phyloP scores from a whole-genome alignment of 1,140 invertebrate species.

The Heliothis subflexa region DNA sequence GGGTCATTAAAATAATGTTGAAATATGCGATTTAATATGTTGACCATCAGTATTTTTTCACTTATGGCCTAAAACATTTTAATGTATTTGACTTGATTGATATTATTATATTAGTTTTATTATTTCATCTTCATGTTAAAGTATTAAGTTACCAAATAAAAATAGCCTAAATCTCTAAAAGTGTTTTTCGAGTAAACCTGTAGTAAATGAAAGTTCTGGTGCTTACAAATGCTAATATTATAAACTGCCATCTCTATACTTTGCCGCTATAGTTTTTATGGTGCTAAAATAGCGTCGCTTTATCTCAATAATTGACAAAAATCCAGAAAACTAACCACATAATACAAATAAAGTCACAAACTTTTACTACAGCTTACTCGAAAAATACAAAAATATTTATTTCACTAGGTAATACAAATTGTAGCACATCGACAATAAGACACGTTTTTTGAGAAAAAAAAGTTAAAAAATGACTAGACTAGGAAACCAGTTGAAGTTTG shows the following conservation, averaged over 20 bases:
- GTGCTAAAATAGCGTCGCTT: slow-evolving; percentile 37
- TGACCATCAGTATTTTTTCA: slow-evolving; percentile 35
- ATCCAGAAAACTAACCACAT: neutral
- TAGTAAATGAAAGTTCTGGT: neutral
- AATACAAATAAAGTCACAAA: neutral
- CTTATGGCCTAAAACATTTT: slow-evolving; percentile 49
- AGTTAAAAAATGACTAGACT: slow-evolving; percentile 20
- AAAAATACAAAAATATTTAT: slow-evolving; percentile 24
- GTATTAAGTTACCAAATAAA: slow-evolving; percentile 55
- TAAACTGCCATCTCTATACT: slow-evolving; percentile 3
- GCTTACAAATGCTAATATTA: neutral
- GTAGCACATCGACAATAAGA: slow-evolving; percentile 53
- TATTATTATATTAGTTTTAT: slow-evolving; percentile 36
- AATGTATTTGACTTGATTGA: slow-evolving; percentile 21
- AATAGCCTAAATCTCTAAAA: slow-evolving; percentile 46
- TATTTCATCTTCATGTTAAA: slow-evolving; percentile 32
- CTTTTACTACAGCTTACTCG: neutral
- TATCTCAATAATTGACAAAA: neutral
- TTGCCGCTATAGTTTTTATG: slow-evolving; percentile 33
- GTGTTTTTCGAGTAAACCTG: neutral
- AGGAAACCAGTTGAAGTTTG: slow-evolving; percentile 12
- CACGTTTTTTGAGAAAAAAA: slow-evolving; percentile 17
- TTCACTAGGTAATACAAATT: slow-evolving; percentile 38
- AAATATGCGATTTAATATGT: neutral
- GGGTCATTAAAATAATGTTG: neutral